These are phyloP conservation scores for Plebejus argus DNA, from an alignment of 2,888 invertebrate species.

Conservation along the genomic window DNA sequence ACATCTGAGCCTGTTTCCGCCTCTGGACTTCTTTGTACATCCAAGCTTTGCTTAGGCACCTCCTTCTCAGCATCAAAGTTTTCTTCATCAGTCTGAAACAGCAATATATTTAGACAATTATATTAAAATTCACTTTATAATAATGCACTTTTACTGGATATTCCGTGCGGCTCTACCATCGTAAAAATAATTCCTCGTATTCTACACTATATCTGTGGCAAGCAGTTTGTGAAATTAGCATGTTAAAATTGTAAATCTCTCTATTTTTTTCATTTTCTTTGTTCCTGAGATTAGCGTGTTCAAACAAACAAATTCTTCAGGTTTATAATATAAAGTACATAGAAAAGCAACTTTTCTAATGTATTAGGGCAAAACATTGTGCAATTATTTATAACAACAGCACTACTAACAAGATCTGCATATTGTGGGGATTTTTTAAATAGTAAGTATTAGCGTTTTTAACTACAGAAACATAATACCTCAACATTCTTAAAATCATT, in stretches of 20 bases:
- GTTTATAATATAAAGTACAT: too few relatives aligned
- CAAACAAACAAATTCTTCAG: too few relatives aligned
- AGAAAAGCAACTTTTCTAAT: too few relatives aligned
- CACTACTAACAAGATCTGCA: neutral
- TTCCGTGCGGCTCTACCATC: too few relatives aligned
- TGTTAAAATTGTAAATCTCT: too few relatives aligned
- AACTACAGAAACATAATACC: neutral
- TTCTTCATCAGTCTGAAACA: conserved; percentile 68
- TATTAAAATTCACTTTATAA: too few relatives aligned
- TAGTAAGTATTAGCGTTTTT: neutral
- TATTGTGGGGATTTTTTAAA: neutral
- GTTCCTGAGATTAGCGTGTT: too few relatives aligned
- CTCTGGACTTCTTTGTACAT: conserved; percentile 58
- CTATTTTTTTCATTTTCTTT: too few relatives aligned
- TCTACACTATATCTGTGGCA: too few relatives aligned
- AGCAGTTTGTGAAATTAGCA: too few relatives aligned
- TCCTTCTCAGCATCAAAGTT: conserved; percentile 63
- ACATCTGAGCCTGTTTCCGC: conserved; percentile 62
- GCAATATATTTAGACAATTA: conserved; percentile 24
- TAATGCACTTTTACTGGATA: too few relatives aligned
- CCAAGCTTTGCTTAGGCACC: conserved; percentile 57
- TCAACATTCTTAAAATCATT: neutral
- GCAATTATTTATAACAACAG: neutral
- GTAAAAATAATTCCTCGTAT: too few relatives aligned
- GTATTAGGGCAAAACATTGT: neutral